Evolutionary conservation across 2,888 invertebrate genomes (phyloP), one percentile per base, ranked within the genome.

Genomic region (Clanis bilineata): DNA sequence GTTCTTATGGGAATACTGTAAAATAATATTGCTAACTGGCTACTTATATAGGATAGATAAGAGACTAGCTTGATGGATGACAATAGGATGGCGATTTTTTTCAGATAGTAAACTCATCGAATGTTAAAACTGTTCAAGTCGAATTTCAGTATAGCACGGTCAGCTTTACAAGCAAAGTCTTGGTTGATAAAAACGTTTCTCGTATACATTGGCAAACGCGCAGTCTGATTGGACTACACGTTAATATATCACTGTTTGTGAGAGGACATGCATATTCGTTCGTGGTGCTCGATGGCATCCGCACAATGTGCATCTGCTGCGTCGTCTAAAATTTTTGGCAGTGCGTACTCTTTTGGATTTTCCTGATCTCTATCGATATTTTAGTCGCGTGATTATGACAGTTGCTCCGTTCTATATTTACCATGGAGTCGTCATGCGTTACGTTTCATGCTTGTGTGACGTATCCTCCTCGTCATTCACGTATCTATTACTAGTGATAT

Each of bases 281-380:
- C 45, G 45, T 25, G 38, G 15, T 7, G 23, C 15, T 18, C 22
- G 10, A 36, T 47, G 58, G 21, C 58, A 58, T 12, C 18, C 18
- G 22, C 47, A 58, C 39, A 28, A 22, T 38, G 51, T 32, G 28
- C 45, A 58, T 47, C 32, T 57, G 45, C 25, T 58, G 15, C 6
- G 39, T 51, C 51, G 39, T 51, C 12, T 57, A 56, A 22, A 38
- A 38, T 15, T 41, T 62, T 64, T 63, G 58, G 38, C 56, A 61
- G 21, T 58, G 41, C 22, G 57, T 62, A 32, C 58, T 15, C 22
- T 61, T 65, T 64, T 56, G 39, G 41, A 45, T 66, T 73, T 67
- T 72, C 66, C 70, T 66, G 41, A 58, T 62, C 45, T 62, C 54
- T 57, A 10, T 45, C 23, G 44, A 38, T 56, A 57, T 18, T 23